phyloP scores from a whole-genome alignment of 2,888 invertebrate genomes.

The Urechis unicinctus region DNA sequence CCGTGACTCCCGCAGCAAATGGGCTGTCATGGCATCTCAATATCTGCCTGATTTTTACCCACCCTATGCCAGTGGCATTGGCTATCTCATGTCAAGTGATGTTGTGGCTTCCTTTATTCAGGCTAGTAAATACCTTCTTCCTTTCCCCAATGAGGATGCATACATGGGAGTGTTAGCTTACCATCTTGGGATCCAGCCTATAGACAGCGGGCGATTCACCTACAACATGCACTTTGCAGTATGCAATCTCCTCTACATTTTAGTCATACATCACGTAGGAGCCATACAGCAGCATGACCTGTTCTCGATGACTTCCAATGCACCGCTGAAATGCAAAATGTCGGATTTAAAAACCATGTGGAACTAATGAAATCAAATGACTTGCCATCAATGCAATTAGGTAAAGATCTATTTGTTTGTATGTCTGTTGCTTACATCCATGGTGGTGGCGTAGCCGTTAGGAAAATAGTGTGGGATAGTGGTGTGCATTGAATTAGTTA shows the following conservation, averaged over 20 bases:
- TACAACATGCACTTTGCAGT: conserved; percentile 31
- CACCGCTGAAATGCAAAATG: too few species aligned
- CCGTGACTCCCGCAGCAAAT: conserved; percentile 32
- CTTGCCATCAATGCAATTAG: too few species aligned
- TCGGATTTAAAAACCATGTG: too few species aligned
- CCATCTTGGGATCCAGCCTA: conserved; percentile 29
- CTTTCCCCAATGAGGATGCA: conserved; percentile 47
- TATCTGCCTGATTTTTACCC: conserved; percentile 34
- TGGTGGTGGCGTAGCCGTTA: too few species aligned
- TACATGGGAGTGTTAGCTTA: conserved; percentile 40
- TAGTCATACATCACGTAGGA: conserved; percentile 39
- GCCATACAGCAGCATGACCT: conserved; percentile 27
- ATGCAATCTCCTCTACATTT: conserved; percentile 43
- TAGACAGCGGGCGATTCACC: conserved; percentile 37
- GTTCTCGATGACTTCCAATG: too few species aligned
- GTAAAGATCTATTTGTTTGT: too few species aligned
- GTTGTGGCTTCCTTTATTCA: conserved; percentile 28
- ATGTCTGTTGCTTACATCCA: too few species aligned
- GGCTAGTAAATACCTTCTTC: conserved; percentile 25
- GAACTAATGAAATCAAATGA: too few species aligned
- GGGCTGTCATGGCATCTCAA: conserved; percentile 34
- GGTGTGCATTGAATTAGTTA: too few species aligned
- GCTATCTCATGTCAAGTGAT: conserved; percentile 41
- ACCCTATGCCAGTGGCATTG: conserved; percentile 43
- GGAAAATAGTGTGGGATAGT: too few species aligned